Conservation (phyloP, 2,797 vertebrate genomes). For the Psittacula derbiana region DNA sequence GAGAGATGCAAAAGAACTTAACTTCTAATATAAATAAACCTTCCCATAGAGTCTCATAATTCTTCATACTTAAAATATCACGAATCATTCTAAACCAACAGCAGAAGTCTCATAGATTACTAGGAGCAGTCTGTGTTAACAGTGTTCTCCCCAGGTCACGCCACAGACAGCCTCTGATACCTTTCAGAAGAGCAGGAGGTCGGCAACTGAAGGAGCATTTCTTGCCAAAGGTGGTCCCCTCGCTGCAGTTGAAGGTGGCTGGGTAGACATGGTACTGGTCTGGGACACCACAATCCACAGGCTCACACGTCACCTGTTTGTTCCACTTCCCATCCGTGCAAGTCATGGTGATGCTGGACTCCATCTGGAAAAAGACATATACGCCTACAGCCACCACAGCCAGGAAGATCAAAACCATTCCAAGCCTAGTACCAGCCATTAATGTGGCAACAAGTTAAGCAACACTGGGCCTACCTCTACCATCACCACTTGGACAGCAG, state of each 20-base stretch:
- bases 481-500: neutral
- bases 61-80: slow-evolving; percentile 59
- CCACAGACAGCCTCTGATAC: slow-evolving; percentile 66
- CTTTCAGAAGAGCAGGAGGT: slow-evolving; percentile 91
- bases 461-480: neutral
- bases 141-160: neutral
- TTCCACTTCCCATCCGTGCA: slow-evolving; percentile 95
- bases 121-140: neutral
- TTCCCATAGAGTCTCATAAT: slow-evolving; percentile 14
- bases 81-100: slow-evolving; percentile 32
- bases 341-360: slow-evolving; percentile 86
- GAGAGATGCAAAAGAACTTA: slow-evolving; percentile 25
- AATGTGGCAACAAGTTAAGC: neutral
- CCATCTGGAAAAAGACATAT: slow-evolving; percentile 76
- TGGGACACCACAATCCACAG: slow-evolving; percentile 92
- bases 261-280: slow-evolving; percentile 95
- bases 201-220: slow-evolving; percentile 90
- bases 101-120: neutral
- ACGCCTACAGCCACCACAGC: neutral
- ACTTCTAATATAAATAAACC: slow-evolving; percentile 62
- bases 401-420: neutral
- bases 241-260: slow-evolving; percentile 87
- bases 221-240: slow-evolving; percentile 93
- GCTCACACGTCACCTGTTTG: slow-evolving; percentile 92
- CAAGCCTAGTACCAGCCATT: neutral